Evolutionary conservation across 2,797 vertebrate genomes (phyloP), one percentile per base, ranked within the genome.

Genomic region (Poecilia picta): DNA sequence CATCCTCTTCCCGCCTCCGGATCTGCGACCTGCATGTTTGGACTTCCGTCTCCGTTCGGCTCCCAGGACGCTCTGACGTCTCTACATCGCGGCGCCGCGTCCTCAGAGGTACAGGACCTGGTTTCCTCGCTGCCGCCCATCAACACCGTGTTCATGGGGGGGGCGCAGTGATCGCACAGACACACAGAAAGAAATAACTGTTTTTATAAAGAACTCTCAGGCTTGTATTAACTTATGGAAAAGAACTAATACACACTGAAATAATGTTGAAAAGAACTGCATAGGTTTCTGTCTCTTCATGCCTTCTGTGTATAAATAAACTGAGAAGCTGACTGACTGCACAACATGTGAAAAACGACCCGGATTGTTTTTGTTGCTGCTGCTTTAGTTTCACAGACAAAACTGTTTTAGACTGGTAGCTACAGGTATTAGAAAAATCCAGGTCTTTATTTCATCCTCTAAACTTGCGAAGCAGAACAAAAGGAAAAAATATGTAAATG

Each of bases 131-230:
- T 99, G 85, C 98, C 98, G 49, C 98, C 98, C 83, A 99, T 99
- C 94, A 98, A 98, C 86, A 99, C 98, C 0, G 98, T 99, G 85
- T 99, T 99, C 89, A 98, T 99, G 98, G 98, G 97, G 71, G 97
- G 97, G 85, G 96, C 96, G 57, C 96, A 97, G 28, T 99, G 93
- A 59, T 39, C 20, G 12, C 2, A 43, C 12, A 70, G 28, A 8
- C 23, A 3, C 47, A 47, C 43, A 36, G 72, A 49, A 20, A 20
- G 3, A 23, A 53, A 25, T 23, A 23, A 23, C 0, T 51, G 59
- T 36, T 68, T 64, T 68, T 8, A 23, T 43, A 43, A 43, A 3
- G 68, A n/a, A 25, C 68, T 71, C 23, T 4, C 23, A 25, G 20
- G 36, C 18, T 68, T 13, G 41, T 68, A 7, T 71, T 16, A 13